Percentiles rank a stretch among this genome's conserved stretches.
These are phyloP conservation scores for Melanotaenia parkinsoni DNA, from an alignment of 2,797 vertebrate species.

Conservation along the genomic window DNA sequence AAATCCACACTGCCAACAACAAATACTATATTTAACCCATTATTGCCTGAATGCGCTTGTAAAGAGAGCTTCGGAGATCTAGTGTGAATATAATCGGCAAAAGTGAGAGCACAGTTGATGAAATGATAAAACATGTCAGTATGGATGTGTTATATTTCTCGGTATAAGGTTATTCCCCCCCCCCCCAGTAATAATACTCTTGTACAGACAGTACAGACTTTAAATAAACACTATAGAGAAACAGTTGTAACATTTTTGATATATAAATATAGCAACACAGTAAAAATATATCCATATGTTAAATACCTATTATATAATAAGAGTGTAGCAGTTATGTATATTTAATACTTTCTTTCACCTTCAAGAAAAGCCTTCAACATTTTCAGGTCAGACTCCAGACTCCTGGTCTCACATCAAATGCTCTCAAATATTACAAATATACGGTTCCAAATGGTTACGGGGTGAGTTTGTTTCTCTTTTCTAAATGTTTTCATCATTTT, in stretches of 20 bases:
- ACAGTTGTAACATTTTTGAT: neutral
- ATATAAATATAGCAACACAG: neutral
- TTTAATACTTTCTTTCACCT: neutral
- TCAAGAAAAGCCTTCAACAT: too few relatives aligned
- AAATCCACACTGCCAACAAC: conserved; percentile 10
- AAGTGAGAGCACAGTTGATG: conserved; percentile 26
- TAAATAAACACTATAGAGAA: conserved; percentile 5
- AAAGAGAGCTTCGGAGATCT: neutral
- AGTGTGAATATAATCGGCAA: conserved; percentile 39
- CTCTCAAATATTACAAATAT: neutral
- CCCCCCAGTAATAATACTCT: conserved; percentile 41
- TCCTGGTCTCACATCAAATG: neutral
- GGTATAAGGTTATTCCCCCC: too few relatives aligned
- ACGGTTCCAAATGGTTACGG: neutral
- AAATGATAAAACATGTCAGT: conserved; percentile 52
- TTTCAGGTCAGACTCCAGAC: too few relatives aligned
- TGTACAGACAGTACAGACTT: conserved; percentile 19
- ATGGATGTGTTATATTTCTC: conserved; percentile 75
- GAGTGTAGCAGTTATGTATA: neutral
- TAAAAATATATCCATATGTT: neutral
- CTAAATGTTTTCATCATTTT: conserved; percentile 1
- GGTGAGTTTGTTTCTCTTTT: neutral
- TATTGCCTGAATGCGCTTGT: neutral
- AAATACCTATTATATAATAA: neutral
- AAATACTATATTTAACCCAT: conserved; percentile 14